These are phyloP conservation scores for Orussus abietinus DNA, from an alignment of 1,140 invertebrate genomes.

Conservation along the genomic window DNA sequence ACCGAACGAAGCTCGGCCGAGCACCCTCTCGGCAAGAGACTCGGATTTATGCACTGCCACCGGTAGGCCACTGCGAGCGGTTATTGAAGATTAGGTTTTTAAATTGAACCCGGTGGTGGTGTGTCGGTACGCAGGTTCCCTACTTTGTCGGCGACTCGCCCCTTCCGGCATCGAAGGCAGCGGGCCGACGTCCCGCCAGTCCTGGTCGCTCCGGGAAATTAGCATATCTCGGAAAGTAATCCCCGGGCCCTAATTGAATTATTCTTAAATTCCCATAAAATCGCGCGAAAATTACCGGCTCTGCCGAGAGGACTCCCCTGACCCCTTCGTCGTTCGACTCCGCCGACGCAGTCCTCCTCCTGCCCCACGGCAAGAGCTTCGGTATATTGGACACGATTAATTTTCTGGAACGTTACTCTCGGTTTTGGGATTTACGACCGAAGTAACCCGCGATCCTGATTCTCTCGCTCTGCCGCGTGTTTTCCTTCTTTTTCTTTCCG, in stretches of 20 bases:
- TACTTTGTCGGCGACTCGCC: slow-evolving; percentile 17
- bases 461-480: not conserved
- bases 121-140: slow-evolving; percentile 17
- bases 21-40: slow-evolving; percentile 19
- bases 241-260: slow-evolving; percentile 54
- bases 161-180: too few species aligned
- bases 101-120: slow-evolving; percentile 47
- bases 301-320: slow-evolving; percentile 1
- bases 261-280: slow-evolving; percentile 57
- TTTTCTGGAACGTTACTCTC: slow-evolving; percentile 51
- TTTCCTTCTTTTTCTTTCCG: slow-evolving; percentile 1
- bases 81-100: slow-evolving; percentile 56
- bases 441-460: slow-evolving; percentile 16
- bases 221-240: slow-evolving; percentile 53
- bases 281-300: slow-evolving; percentile 50
- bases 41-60: slow-evolving; percentile 24
- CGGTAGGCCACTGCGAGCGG: slow-evolving; percentile 44
- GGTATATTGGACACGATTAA: slow-evolving; percentile 47
- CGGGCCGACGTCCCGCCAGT: too few species aligned
- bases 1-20: slow-evolving; percentile 50
- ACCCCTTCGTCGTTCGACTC: slow-evolving; percentile 5
- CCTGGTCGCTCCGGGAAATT: slow-evolving; percentile 39
- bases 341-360: slow-evolving; percentile 11
- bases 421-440: slow-evolving; percentile 26
- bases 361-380: slow-evolving; percentile 12